Evolutionary conservation across 1,140 invertebrate species (phyloP), one percentile per base, ranked within the genome.

Genomic region (Caenorhabditis inopinata): DNA sequence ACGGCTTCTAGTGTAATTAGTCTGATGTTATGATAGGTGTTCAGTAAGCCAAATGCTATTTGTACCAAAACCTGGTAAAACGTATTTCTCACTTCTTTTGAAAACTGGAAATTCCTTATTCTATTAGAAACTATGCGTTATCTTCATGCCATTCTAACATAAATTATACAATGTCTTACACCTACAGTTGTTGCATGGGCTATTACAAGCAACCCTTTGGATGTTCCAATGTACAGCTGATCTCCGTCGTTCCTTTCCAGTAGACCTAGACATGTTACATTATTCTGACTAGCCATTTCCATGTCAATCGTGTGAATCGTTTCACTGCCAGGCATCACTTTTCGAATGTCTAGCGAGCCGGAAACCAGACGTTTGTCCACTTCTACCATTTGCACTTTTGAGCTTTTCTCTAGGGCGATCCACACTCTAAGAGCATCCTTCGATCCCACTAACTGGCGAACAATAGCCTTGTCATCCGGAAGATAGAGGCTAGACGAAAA

Each of bases 161-260:
- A n/a, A n/a, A n/a, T n/a, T n/a, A n/a, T n/a, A n/a, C n/a, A n/a
- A n/a, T n/a, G n/a, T n/a, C n/a, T 77, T 29, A 51, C 29, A n/a
- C 35, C 46, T 49, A 82, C 90, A 2, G 93, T 92, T 49, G 91
- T 91, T 42, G 92, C 91, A 88, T 95, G 94, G 2, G 93, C 94
- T 0, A 96, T 93, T 21, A 96, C 93, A 38, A 96, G 90, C 87
- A 94, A 95, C 9, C 95, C 95, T 93, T 94, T 95, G 1, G 93
- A 94, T 1, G 95, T 96, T 45, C 95, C 95, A 74, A 95, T 93
- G 87, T 95, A 95, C 9, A 96, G 89, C 74, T 89, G 87, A 21
- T 84, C 79, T 35, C 53, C 58, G 29, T 74, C 18, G 79, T 93
- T 92, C 75, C 91, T 91, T 53, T 92, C 91, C 82, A 93, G 90